Base-by-base conservation (phyloP, 2,113 vertebrate species). In the Elephas maximus region DNA sequence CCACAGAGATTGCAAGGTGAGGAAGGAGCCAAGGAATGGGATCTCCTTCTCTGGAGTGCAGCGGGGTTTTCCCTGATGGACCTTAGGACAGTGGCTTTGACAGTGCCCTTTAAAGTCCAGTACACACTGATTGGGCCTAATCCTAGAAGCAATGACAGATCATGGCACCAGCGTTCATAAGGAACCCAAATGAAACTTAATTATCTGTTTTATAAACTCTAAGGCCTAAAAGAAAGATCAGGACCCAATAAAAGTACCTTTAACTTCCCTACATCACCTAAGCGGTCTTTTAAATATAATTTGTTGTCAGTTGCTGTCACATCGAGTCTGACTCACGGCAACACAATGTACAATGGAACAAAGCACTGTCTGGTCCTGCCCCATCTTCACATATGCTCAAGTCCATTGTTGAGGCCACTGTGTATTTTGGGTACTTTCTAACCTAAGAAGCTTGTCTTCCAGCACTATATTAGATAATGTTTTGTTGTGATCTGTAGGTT, bases 121-220 rank as follows among this genome's bases (percentile, higher is more conserved):
- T 62, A 51, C 21, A n/a, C 12, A 53, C 41, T 30, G 8, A 6
- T 20, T 23, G 26, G 30, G 80, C 90, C 45, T 92, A 80, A 51
- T 48, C 11, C 60, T 33, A 5, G 71, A 30, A 8, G 9, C 11
- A 81, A 3, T 41, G 23, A 41, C 67, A 41, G 81, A 53, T 53
- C 67, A 87, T 3, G 8, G 26, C 28, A 87, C 26, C 17, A 71
- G 71, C 21, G 87, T 53, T 80, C 41, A 63, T 57, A 53, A n/a
- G 18, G 14, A 77, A 26, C 67, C 17, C 48, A 69, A 41, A 51
- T 41, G n/a, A 67, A 94, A 89, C 26, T 24, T 60, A 24, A 7
- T 65, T 65, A 62, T 77, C 87, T 86, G 17, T 63, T 93, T 95
- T 69, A 37, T 93, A 51, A 93, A 57, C 45, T 63, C 81, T 82